These are phyloP conservation scores for Magallana angulata DNA, from an alignment of 1,140 invertebrate species.

Conservation along the genomic window DNA sequence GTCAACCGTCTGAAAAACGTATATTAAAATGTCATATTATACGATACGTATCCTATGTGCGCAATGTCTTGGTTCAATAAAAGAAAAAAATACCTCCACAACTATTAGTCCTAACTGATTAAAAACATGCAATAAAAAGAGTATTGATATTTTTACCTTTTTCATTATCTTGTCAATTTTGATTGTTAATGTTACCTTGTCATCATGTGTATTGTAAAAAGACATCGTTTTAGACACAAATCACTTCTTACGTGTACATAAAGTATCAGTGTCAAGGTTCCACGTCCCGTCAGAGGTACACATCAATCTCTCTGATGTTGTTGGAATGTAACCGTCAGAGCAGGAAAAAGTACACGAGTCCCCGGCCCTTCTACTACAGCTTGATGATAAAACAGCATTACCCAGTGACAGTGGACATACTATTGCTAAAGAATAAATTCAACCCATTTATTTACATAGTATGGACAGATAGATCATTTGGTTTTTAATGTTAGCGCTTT, in stretches of 20 bases:
- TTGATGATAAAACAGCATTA: conserved; percentile 13
- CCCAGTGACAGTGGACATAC: not conserved
- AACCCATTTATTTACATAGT: not conserved
- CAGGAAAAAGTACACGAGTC: not conserved
- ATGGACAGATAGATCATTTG: not conserved
- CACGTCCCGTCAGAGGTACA: not conserved
- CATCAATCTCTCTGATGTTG: not conserved
- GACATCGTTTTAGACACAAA: no score
- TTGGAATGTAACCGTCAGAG: not conserved
- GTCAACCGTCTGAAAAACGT: no score
- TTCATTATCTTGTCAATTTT: no score
- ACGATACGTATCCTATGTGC: no score
- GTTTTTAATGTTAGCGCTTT: not conserved
- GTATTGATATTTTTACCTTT: no score
- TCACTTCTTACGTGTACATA: not conserved
- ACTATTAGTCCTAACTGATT: no score
- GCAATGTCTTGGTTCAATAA: no score
- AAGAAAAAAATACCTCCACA: no score
- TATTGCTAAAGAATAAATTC: not conserved
- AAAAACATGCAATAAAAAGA: no score
- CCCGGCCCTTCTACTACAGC: not conserved
- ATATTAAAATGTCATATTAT: no score
- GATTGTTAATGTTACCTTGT: no score
- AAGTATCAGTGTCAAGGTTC: not conserved
- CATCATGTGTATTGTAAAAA: no score